These are phyloP conservation scores for Melipona bicolor DNA, from an alignment of 2,888 invertebrate species.

Conservation along the genomic window DNA sequence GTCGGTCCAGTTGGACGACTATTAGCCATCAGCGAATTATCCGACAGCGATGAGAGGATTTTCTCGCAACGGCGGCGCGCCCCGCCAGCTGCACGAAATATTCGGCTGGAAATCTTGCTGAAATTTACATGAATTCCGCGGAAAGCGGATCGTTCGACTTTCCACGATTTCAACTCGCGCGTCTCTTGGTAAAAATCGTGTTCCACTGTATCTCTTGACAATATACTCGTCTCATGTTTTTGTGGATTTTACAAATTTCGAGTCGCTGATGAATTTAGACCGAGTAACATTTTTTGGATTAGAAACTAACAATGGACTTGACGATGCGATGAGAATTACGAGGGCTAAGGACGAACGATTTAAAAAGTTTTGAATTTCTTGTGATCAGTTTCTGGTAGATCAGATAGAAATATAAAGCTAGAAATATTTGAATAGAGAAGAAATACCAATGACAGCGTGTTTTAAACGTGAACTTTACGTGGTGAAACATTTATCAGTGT, in stretches of 20 bases:
- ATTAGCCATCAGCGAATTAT: slow-evolving; percentile 73
- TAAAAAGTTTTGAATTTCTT: no score
- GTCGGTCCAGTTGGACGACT: slow-evolving; percentile 60
- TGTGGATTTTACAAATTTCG: background rate
- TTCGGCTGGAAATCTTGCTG: slow-evolving; percentile 64
- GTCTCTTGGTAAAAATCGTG: background rate
- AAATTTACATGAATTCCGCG: slow-evolving; percentile 70
- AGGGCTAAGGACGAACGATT: no score
- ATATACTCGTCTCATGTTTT: background rate
- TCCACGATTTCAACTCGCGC: slow-evolving; percentile 22
- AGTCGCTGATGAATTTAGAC: background rate
- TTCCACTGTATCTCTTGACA: background rate
- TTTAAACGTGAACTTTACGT: no score
- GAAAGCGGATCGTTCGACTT: slow-evolving; percentile 55
- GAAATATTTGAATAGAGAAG: no score
- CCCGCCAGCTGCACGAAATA: slow-evolving; percentile 52
- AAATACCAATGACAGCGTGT: no score
- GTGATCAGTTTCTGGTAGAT: no score
- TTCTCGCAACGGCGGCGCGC: slow-evolving; percentile 64
- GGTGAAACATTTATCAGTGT: no score
- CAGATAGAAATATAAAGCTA: no score
- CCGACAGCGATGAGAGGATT: slow-evolving; percentile 64
- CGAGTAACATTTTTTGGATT: no score
- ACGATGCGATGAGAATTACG: no score
- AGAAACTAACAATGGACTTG: no score